These are phyloP conservation scores for Phymanthus crucifer DNA, from an alignment of 92 coral and sea anemone genomes.

Conservation along the genomic window DNA sequence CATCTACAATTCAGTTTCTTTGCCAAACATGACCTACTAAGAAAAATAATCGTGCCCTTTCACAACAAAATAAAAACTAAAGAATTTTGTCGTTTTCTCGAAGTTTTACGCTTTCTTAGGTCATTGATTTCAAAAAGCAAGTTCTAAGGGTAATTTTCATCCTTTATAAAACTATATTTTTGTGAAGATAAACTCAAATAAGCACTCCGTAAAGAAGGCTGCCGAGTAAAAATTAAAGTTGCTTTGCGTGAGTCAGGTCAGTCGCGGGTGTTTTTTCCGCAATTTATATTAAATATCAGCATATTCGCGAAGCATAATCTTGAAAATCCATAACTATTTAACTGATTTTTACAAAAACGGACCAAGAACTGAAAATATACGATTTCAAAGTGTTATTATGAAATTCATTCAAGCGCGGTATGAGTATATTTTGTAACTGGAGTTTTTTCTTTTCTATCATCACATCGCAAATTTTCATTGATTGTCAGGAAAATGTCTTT, in stretches of 20 bases:
- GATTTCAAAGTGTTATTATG: not conserved
- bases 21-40: slow-evolving; percentile 25
- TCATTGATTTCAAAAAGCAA: not conserved
- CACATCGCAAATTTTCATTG: slow-evolving; percentile 1
- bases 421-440: not conserved
- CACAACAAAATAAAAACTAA: not conserved
- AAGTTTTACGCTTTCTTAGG: not conserved
- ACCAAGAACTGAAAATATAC: not conserved
- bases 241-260: slow-evolving; percentile 3
- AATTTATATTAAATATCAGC: not conserved
- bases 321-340: not conserved
- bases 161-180: not conserved
- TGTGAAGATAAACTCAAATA: not conserved
- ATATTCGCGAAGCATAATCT: not conserved
- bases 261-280: not conserved
- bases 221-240: not conserved
- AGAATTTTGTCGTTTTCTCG: not conserved
- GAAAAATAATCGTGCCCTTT: slow-evolving; percentile 12
- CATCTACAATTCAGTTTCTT: slow-evolving; percentile 22
- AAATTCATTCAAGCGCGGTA: slow-evolving; percentile 2
- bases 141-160: not conserved
- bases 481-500: not conserved
- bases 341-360: not conserved
- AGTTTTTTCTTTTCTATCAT: slow-evolving; percentile 3
- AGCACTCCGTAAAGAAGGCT: not conserved